phyloP scores from a whole-genome alignment of 2,888 invertebrate genomes.

The Dolichopus griseipennis region DNA sequence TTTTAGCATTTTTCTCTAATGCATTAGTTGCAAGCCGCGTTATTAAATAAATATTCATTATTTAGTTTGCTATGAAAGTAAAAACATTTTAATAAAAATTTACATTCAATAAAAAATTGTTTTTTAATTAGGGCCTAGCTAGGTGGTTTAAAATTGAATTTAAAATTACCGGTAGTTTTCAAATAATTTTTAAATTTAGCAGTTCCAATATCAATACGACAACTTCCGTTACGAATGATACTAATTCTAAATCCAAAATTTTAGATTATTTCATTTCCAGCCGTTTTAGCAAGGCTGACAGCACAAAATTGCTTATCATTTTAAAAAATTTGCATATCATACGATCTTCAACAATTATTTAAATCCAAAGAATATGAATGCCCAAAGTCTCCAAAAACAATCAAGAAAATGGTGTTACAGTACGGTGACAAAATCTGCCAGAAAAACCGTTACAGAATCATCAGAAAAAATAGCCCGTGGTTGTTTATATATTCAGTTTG shows the following conservation, averaged over 20 bases:
- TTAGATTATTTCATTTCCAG: slow-evolving; percentile 7
- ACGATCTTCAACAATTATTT: not conserved
- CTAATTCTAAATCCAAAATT: slow-evolving; percentile 8
- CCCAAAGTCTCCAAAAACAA: too few species aligned
- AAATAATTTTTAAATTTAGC: not conserved
- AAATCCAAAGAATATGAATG: not conserved
- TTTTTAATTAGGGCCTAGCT: too few species aligned
- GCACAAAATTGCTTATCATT: slow-evolving; percentile 11
- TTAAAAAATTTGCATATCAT: slow-evolving; percentile 8
- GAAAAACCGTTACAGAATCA: not conserved
- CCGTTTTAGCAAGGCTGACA: slow-evolving; percentile 11
- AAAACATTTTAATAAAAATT: too few species aligned
- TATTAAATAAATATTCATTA: too few species aligned
- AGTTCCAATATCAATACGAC: not conserved
- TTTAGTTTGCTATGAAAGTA: too few species aligned
- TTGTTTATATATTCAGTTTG: slow-evolving; percentile 7
- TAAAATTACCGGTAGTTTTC: too few species aligned
- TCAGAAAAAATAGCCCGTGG: not conserved
- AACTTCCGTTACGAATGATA: too few species aligned
- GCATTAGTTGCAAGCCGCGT: too few species aligned
- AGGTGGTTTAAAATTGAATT: too few species aligned
- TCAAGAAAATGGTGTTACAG: slow-evolving; percentile 2
- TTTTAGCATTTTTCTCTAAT: too few species aligned
- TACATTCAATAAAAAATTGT: too few species aligned
- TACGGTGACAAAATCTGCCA: not conserved